Percentiles rank a stretch among this genome's conserved stretches.
These are phyloP conservation scores for Conchocele bisecta DNA, from an alignment of 2,888 invertebrate genomes.

Conservation along the genomic window DNA sequence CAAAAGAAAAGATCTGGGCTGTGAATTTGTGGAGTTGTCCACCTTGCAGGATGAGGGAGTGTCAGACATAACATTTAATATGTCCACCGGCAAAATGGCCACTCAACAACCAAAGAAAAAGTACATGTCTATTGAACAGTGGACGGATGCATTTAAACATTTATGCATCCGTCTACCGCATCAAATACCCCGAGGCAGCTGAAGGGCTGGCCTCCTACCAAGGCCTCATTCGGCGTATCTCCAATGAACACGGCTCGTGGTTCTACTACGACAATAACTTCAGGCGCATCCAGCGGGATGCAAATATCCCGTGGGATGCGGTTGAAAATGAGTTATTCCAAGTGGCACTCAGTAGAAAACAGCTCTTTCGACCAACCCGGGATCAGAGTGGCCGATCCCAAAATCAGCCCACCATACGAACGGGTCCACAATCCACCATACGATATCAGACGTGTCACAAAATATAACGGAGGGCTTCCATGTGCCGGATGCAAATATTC, in stretches of 20 bases:
- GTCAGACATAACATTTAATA: not conserved
- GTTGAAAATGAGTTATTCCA: not conserved
- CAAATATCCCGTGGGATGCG: constrained; percentile 3
- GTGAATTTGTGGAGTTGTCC: constrained; percentile 14
- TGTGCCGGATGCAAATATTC: too few relatives aligned
- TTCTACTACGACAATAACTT: not conserved
- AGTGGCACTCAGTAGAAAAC: not conserved
- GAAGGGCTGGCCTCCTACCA: constrained; percentile 3
- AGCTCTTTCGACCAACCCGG: constrained; percentile 9
- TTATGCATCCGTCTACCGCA: not conserved
- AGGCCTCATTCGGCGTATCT: not conserved
- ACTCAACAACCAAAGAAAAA: not conserved
- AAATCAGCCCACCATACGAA: too few relatives aligned
- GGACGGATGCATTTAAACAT: constrained; percentile 6
- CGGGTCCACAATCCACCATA: too few relatives aligned
- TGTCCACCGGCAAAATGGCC: not conserved
- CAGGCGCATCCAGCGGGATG: too few relatives aligned
- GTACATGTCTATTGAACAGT: constrained; percentile 3
- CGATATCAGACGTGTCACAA: too few relatives aligned
- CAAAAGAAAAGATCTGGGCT: not conserved
- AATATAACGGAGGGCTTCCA: too few relatives aligned
- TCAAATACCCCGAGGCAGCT: constrained; percentile 9
- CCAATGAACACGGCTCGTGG: not conserved
- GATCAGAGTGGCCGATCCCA: too few relatives aligned
- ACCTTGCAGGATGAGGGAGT: constrained; percentile 8